Evolutionary conservation across 2,888 invertebrate species (phyloP).

Genomic region (Entomobrya multifasciata): DNA sequence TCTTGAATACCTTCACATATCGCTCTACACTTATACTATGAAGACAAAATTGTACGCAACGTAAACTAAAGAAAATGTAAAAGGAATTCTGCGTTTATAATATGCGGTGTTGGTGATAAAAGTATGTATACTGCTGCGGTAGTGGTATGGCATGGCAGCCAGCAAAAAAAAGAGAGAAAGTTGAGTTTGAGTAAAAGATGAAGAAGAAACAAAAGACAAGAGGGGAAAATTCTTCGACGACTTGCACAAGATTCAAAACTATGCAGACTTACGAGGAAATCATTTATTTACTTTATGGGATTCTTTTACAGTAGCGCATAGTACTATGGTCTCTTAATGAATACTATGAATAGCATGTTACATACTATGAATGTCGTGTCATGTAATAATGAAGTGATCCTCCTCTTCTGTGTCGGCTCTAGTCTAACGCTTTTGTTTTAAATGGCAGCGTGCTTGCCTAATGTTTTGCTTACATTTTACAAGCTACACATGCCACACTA

Average conservation of each 20-base stretch:
- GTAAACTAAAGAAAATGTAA: conserved; percentile 29
- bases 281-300: conserved; percentile 39
- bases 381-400: conserved; percentile 27
- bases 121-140: too few species aligned
- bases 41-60: too few species aligned
- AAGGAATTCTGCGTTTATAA: conserved; percentile 34
- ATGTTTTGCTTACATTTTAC: background rate
- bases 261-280: conserved; percentile 11
- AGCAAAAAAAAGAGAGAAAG: conserved; percentile 3
- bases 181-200: too few species aligned
- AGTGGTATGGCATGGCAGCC: background rate
- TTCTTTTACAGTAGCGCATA: conserved; percentile 13
- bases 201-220: background rate
- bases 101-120: background rate
- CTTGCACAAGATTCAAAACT: background rate
- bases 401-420: conserved; percentile 6
- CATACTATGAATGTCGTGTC: background rate
- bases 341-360: conserved; percentile 21
- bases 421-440: background rate
- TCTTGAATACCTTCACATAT: background rate
- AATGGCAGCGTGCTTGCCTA: background rate
- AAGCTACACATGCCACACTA: too few species aligned
- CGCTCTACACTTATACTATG: background rate
- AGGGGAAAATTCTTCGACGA: conserved; percentile 17
- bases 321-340: too few species aligned